Evolutionary conservation across 2,888 invertebrate genomes (phyloP), one percentile per base, ranked within the genome.

Genomic region (Torymus tubicola): DNA sequence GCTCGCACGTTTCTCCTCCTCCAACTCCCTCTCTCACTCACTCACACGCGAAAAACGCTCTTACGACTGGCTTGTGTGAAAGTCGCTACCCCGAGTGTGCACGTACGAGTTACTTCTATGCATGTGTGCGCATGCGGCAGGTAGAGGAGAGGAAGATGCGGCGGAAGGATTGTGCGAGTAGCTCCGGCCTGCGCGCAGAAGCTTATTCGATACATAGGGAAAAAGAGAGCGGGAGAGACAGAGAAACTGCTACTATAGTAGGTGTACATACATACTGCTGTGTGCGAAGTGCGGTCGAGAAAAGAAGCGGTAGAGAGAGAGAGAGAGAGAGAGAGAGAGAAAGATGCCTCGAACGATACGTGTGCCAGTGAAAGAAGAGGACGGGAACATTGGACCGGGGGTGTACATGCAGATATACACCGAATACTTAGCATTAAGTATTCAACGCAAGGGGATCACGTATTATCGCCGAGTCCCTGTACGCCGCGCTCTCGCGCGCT

Each of bases 381-480:
- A 73, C 11, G 14, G 67, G 52, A 42, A 18, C 24, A 31, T 67
- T 12, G 21, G 13, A 18, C 73, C 74, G 82, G 79, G 83, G 73
- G 84, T 83, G 85, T 86, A 84, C 86, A 87, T 87, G 87, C 88
- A 88, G 87, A 89, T 88, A 89, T 87, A 88, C 84, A 63, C 55
- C 85, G 88, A 88, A 88, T 89, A 88, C 89, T 90, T 87, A 87
- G 87, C 89, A 90, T 90, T 89, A 90, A 90, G 89, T 89, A 90
- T 90, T 90, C 90, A 90, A 88, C 87, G 87, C 88, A 87, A 88
- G 88, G 89, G 90, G 88, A 90, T 90, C 90, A 88, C 89, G 90
- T 90, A 90, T 90, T 90, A 90, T 90, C 90, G 86, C 86, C 85
- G 86, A 85, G 85, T 88, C 88, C 87, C 87, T 85, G 78, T 84